Percentiles rank a stretch among this genome's conserved stretches.
These are phyloP conservation scores for Halictus quadricinctus DNA, from an alignment of 2,888 invertebrate species.

Conservation along the genomic window DNA sequence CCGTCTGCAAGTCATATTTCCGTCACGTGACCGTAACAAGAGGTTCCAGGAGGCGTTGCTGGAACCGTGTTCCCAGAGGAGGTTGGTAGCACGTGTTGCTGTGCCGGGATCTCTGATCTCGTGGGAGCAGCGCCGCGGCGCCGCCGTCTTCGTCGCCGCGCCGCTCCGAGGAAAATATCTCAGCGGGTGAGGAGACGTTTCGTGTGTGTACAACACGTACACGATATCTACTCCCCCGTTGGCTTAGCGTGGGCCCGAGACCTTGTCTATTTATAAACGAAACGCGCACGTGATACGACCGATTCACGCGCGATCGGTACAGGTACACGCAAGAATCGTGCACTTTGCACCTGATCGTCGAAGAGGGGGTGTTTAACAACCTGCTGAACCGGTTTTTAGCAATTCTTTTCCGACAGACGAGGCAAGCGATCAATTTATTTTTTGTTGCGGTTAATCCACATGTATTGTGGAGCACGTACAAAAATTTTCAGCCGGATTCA, in stretches of 20 bases:
- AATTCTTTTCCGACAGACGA: background rate
- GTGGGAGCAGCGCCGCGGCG: constrained; percentile 23
- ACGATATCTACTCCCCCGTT: constrained; percentile 68
- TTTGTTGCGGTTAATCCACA: background rate
- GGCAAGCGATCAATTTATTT: background rate
- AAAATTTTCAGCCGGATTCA: no score
- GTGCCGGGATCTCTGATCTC: constrained; percentile 25
- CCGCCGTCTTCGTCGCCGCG: background rate
- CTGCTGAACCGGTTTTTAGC: background rate
- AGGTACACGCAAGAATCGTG: background rate
- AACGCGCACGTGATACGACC: constrained; percentile 56
- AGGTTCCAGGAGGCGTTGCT: constrained; percentile 14
- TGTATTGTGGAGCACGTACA: no score
- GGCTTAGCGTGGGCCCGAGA: constrained; percentile 76
- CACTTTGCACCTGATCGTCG: background rate
- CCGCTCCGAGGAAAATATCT: constrained; percentile 55
- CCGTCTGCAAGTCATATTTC: constrained; percentile 28
- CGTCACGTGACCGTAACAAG: constrained; percentile 14
- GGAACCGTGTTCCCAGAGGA: constrained; percentile 9
- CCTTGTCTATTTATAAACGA: constrained; percentile 78
- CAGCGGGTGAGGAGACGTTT: constrained; percentile 66
- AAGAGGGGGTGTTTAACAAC: background rate
- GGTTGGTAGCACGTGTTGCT: constrained; percentile 45
- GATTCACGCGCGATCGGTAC: constrained; percentile 22
- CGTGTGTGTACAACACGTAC: constrained; percentile 38